phyloP scores from a whole-genome alignment of 1,140 invertebrate species.

The Trypoxylus dichotomus region DNA sequence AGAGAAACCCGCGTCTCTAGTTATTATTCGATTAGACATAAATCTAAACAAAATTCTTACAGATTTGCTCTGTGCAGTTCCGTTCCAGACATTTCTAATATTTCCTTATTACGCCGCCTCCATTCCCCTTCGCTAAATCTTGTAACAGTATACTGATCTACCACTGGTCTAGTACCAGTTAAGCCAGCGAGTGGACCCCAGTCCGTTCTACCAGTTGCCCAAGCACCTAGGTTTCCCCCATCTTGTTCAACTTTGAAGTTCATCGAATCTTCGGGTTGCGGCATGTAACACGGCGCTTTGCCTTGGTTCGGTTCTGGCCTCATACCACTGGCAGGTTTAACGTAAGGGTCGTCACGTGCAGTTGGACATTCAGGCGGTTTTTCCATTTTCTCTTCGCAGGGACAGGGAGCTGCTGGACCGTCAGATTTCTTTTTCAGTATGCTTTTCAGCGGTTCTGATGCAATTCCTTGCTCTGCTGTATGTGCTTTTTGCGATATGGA shows the following conservation, averaged over 20 bases:
- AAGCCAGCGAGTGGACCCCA: slow-evolving; percentile 67
- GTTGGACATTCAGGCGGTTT: not conserved
- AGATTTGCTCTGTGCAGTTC: slow-evolving; percentile 50
- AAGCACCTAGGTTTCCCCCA: slow-evolving; percentile 64
- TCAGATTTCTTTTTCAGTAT: slow-evolving; percentile 12
- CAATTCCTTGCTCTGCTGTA: not conserved
- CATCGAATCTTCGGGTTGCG: slow-evolving; percentile 58
- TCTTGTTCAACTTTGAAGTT: slow-evolving; percentile 44
- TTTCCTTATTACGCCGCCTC: slow-evolving; percentile 64
- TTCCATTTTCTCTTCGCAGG: slow-evolving; percentile 28
- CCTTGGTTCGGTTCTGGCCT: slow-evolving; percentile 37
- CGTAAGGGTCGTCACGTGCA: slow-evolving; percentile 17
- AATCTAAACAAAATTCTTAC: slow-evolving; percentile 34
- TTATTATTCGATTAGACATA: not conserved
- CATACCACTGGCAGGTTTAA: slow-evolving; percentile 11
- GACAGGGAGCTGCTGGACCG: not conserved
- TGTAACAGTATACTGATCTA: slow-evolving; percentile 74
- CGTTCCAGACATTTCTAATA: slow-evolving; percentile 57
- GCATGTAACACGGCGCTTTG: slow-evolving; percentile 55
- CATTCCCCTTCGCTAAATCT: slow-evolving; percentile 69
- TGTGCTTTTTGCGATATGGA: not conserved
- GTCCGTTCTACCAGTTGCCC: slow-evolving; percentile 69
- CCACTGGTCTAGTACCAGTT: slow-evolving; percentile 69
- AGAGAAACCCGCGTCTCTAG: no score
- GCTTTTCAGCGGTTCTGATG: not conserved